These are phyloP conservation scores for Phaonia tiefii DNA, from an alignment of 2,888 invertebrate species.

Conservation along the genomic window DNA sequence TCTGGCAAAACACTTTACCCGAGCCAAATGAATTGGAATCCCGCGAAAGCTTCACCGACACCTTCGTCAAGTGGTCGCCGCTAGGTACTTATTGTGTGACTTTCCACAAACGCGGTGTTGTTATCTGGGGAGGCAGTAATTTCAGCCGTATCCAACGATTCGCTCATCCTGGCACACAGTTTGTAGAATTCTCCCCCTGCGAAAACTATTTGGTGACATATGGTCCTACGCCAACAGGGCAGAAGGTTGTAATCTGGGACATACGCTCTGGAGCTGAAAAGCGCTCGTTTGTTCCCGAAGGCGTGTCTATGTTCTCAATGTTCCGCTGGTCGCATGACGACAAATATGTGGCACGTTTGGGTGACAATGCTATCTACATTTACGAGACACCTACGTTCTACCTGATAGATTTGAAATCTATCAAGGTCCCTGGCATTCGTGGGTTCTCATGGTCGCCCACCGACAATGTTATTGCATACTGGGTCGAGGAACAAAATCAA, in stretches of 20 bases:
- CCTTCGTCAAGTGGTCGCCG: constrained; percentile 98
- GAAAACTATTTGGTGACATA: constrained; percentile 98
- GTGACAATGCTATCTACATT: constrained; percentile 91
- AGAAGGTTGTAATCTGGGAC: constrained; percentile 96
- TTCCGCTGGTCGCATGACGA: constrained; percentile 99
- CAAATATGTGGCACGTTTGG: constrained; percentile 94
- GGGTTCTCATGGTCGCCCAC: constrained; percentile 99
- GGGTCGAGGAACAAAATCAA: constrained; percentile 98
- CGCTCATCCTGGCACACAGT: constrained; percentile 93
- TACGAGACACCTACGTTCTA: constrained; percentile 98
- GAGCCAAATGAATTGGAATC: constrained; percentile 92
- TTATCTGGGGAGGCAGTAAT: constrained; percentile 97
- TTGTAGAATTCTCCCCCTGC: constrained; percentile 98
- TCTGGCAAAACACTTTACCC: constrained; percentile 94
- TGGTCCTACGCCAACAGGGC: constrained; percentile 90
- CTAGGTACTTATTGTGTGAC: constrained; percentile 97
- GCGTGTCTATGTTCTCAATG: constrained; percentile 93
- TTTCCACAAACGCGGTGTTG: constrained; percentile 97
- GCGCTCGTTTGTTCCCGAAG: constrained; percentile 93
- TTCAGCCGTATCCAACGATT: constrained; percentile 96
- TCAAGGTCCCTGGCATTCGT: constrained; percentile 93
- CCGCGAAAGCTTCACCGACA: constrained; percentile 95
- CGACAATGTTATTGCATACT: constrained; percentile 97
- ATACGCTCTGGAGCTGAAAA: constrained; percentile 96
- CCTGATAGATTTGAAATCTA: constrained; percentile 95